A percentile compares a stretch with the other conserved stretches of the same genome.
phyloP scores from a whole-genome alignment of 2,888 invertebrate genomes.

The Polydesmus complanatus region DNA sequence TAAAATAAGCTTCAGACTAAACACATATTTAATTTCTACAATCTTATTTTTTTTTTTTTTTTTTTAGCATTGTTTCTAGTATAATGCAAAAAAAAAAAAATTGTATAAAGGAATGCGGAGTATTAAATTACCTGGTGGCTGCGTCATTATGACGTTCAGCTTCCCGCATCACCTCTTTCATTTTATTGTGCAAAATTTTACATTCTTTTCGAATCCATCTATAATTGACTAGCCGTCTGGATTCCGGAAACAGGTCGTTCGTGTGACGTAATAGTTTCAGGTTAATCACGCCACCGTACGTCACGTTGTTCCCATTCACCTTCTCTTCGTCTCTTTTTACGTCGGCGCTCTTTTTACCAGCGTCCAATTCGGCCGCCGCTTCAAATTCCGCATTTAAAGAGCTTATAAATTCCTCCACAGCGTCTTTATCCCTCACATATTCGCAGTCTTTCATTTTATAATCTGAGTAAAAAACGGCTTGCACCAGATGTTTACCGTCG shows the following conservation, averaged over 20 bases:
- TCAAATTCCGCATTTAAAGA: constrained; percentile 41
- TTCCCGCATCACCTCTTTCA: constrained; percentile 23
- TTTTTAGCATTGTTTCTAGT: no score
- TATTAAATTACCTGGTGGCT: not conserved
- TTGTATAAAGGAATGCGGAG: no score
- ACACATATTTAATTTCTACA: no score
- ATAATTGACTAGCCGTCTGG: constrained; percentile 46
- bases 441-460: constrained; percentile 51
- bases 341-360: constrained; percentile 20
- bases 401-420: constrained; percentile 44
- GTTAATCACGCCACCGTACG: not conserved
- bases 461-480: constrained; percentile 49
- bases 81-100: no score
- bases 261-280: constrained; percentile 18
- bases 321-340: constrained; percentile 25
- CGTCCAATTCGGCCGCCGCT: constrained; percentile 1
- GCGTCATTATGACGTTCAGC: not conserved
- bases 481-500: constrained; percentile 52
- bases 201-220: constrained; percentile 44
- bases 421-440: constrained; percentile 41
- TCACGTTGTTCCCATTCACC: not conserved
- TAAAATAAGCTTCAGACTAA: no score
- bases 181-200: constrained; percentile 32
- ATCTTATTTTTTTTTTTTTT: no score
- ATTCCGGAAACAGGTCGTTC: constrained; percentile 27